A percentile compares a stretch with the other conserved stretches of the same genome.
phyloP scores from a whole-genome alignment of 1,140 invertebrate genomes.

The Pogonomyrmex barbatus region DNA sequence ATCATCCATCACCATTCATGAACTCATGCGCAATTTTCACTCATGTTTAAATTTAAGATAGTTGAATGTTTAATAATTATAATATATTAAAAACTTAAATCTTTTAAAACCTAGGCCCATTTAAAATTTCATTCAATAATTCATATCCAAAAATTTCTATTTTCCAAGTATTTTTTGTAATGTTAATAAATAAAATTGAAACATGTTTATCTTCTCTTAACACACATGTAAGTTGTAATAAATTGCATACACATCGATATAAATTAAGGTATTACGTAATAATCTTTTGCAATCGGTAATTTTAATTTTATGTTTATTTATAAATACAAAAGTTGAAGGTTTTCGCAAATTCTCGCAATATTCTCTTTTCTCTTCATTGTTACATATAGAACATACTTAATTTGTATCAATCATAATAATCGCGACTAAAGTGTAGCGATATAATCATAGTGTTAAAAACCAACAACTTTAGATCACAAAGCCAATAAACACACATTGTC shows the following conservation, averaged over 20 bases:
- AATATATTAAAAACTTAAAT: constrained; percentile 58
- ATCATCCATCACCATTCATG: constrained; percentile 79
- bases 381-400: constrained; percentile 52
- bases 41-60: constrained; percentile 73
- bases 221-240: not conserved
- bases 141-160: constrained; percentile 64
- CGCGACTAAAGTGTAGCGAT: constrained; percentile 55
- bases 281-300: constrained; percentile 41
- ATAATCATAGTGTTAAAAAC: constrained; percentile 73
- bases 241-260: constrained; percentile 41
- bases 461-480: constrained; percentile 77
- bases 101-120: constrained; percentile 73
- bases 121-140: constrained; percentile 65
- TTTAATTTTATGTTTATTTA: constrained; percentile 64
- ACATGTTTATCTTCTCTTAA: constrained; percentile 13
- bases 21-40: constrained; percentile 71
- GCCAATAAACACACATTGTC: constrained; percentile 70
- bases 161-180: not conserved
- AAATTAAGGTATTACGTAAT: constrained; percentile 60
- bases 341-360: constrained; percentile 39
- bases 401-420: constrained; percentile 52
- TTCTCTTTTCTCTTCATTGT: constrained; percentile 45
- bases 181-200: constrained; percentile 57
- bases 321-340: constrained; percentile 65
- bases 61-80: constrained; percentile 68